Evolutionary conservation across 2,797 vertebrate genomes (phyloP), one percentile per base, ranked within the genome.

Genomic region (Labroides dimidiatus): DNA sequence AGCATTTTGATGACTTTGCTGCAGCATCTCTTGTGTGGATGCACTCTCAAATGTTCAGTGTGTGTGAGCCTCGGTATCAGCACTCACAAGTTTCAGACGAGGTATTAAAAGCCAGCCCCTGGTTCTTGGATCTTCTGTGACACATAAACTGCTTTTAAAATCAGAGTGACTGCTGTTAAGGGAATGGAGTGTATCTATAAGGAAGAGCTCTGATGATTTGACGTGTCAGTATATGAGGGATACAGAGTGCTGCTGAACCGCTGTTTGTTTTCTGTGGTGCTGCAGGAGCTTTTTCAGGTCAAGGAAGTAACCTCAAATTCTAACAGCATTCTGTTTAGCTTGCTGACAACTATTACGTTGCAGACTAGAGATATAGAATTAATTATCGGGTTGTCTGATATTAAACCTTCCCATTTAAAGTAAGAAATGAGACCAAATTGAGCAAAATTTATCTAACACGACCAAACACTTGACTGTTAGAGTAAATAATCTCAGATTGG

Each of bases 1-100:
- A 80, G 75, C 78, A 60, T 85, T 90, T 69, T 86, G 81, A 89
- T 81, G 77, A 88, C 78, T 81, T 80, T 78, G 83, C 81, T 67
- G 77, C 78, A 61, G 79, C 64, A 47, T 75, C 60, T 64, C 54
- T 42, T 21, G n/a, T 72, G 69, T 51, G 54, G 30, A 27, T 37
- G 36, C 13, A 20, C 24, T 50, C 48, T 63, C 12, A 61, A 47
- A 45, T 23, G 67, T 44, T 53, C 10, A 55, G 36, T 53, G 41
- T 70, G 52, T 43, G 54, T 49, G 50, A 52, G 62, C 55, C 36
- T 82, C 53, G 24, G 71, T 75, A 82, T 86, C 78, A 78, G 73
- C 60, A 44, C 39, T 79, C 85, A 78, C 42, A 74, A 72, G 50
- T 74, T 59, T 64, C 37, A 69, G 55, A 50, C 15, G 43, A 44